Evolutionary conservation across 2,797 vertebrate species (phyloP), one percentile per base, ranked within the genome.

Genomic region (Falco cherrug): DNA sequence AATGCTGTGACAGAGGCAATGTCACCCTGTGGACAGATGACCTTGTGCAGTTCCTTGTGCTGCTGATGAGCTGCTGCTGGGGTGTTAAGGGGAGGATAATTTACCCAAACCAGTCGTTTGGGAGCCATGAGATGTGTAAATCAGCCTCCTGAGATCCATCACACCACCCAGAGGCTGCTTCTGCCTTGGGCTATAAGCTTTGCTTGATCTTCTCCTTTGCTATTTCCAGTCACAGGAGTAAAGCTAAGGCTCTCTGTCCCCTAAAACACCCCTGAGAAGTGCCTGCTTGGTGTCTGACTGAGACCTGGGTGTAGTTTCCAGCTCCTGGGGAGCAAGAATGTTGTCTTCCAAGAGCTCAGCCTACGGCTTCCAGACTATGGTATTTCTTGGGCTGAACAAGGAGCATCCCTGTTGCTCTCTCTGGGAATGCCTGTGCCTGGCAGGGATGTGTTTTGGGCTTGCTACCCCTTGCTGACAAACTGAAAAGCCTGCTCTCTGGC

Each of bases 401-500:
- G 16, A 50, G 25, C 35, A 59, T 47, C 39, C 6, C 10, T 0
- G 0, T 29, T 28, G 16, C 51, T 37, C 5, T 56, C 65, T 61
- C 71, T 57, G 61, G 45, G 29, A 80, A 48, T 29, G 10, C 29
- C 51, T 67, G 19, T 79, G 47, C 41, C 15, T n/a, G 48, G 8
- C 56, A 64, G 53, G 39, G 65, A 29, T 22, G 18, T 39, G 28
- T 29, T 69, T 69, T 29, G 51, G 26, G 28, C n/a, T 65, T 80
- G 16, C 37, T 87, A 10, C 7, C 7, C n/a, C 43, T 84, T 43
- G 25, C 56, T 47, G 29, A 33, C 29, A 56, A 81, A 35, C 29
- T 28, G 25, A 43, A 74, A 73, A 77, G 4, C 19, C 25, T 0
- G 1, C 10, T 67, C 20, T 70, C 31, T 2, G 1, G 11, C 26